A percentile compares a stretch with the other conserved stretches of the same genome.
Conservation (phyloP, 2,888 invertebrate genomes). For the Oxystoma pomonae region DNA sequence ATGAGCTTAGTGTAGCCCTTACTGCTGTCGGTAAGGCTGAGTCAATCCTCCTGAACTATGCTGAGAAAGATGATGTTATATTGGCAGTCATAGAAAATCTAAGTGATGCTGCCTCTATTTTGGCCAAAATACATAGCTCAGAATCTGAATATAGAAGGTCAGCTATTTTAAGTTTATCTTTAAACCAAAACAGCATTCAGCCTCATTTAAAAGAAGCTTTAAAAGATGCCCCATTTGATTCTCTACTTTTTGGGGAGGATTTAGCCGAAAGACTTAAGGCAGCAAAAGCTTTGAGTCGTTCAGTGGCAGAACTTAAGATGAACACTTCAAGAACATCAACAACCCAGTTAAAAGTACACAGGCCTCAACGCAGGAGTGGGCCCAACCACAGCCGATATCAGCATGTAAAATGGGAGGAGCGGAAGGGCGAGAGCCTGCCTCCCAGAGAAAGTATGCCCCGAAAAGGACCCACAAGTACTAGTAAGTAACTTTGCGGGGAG, state of each 20-base stretch:
- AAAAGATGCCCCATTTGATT: neutral
- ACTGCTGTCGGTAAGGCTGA: neutral
- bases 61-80: neutral
- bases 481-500: slow-evolving; percentile 14
- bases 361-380: neutral
- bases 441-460: neutral
- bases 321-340: neutral
- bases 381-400: neutral
- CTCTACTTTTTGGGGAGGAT: neutral
- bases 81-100: neutral
- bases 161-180: neutral
- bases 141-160: neutral
- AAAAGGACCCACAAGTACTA: slow-evolving; percentile 8
- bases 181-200: neutral
- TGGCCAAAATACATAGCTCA: neutral
- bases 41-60: neutral
- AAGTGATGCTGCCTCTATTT: neutral
- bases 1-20: neutral
- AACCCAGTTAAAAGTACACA: neutral
- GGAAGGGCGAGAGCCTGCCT: slow-evolving; percentile 6
- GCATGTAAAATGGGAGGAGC: slow-evolving; percentile 3
- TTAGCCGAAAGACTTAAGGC: neutral
- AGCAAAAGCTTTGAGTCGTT: neutral
- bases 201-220: neutral
- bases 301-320: neutral